These are phyloP conservation scores for Erynnis tages DNA, from an alignment of 2,888 invertebrate genomes.

Conservation along the genomic window DNA sequence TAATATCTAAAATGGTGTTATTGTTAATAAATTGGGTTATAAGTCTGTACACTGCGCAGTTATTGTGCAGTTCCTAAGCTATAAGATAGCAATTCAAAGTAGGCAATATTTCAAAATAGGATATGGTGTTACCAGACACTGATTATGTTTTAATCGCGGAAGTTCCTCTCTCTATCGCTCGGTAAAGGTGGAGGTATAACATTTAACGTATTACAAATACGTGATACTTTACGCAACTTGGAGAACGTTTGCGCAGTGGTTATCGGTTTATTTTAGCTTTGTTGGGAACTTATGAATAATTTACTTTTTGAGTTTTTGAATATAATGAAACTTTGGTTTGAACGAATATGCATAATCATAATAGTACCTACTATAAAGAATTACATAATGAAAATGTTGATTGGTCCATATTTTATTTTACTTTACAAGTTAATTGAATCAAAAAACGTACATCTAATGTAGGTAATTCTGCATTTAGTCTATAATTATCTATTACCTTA, in stretches of 20 bases:
- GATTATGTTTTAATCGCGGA: constrained; percentile 37
- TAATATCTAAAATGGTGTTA: constrained; percentile 9
- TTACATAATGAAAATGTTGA: no score
- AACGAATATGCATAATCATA: no score
- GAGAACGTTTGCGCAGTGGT: neutral
- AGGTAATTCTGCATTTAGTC: no score
- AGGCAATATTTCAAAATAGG: constrained; percentile 23
- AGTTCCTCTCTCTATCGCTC: constrained; percentile 33
- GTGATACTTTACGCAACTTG: neutral
- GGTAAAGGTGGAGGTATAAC: constrained; percentile 40
- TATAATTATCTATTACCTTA: no score
- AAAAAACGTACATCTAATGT: no score
- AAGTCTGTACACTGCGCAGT: constrained; percentile 16
- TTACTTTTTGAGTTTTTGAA: no score
- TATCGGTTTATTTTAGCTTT: no score
- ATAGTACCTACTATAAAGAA: no score
- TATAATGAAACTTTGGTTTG: no score
- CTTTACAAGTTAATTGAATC: no score
- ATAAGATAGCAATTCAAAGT: constrained; percentile 13
- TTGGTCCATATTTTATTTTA: no score
- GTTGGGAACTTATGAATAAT: neutral
- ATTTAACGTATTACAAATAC: constrained; percentile 30
- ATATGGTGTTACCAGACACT: constrained; percentile 30
- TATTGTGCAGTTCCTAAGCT: constrained; percentile 16
- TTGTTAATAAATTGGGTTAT: constrained; percentile 23